Conservation (phyloP, 2,113 vertebrate genomes). For the Ploceus nigricollis region DNA sequence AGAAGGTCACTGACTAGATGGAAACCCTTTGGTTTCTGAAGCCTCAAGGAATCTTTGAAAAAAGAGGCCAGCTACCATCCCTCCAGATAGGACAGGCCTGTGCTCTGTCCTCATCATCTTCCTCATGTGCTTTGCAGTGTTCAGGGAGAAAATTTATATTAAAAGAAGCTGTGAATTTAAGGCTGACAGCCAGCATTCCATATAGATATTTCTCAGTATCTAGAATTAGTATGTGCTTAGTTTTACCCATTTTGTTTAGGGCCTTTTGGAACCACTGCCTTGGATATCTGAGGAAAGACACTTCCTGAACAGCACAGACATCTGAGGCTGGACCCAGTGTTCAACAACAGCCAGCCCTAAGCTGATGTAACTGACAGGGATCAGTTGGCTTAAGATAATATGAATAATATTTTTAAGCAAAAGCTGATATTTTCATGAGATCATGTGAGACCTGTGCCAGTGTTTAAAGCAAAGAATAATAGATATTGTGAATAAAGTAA, state of each 20-base stretch:
- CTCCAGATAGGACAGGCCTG: neutral
- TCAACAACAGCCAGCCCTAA: neutral
- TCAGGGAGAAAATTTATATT: neutral
- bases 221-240: neutral
- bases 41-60: neutral
- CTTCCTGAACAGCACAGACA: neutral
- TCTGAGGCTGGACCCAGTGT: neutral
- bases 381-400: neutral
- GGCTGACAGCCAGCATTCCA: neutral
- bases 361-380: neutral
- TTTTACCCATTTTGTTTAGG: neutral
- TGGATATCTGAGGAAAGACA: neutral
- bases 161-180: neutral
- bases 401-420: neutral
- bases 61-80: neutral
- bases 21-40: neutral
- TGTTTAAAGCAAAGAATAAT: neutral
- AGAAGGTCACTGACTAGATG: neutral
- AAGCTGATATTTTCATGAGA: neutral
- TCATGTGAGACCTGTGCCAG: neutral
- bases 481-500: neutral
- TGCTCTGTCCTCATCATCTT: neutral
- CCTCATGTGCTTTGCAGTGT: neutral
- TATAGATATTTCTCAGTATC: neutral
- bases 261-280: neutral